phyloP scores from a whole-genome alignment of 2,113 vertebrate genomes.

The Bostrychus sinensis region DNA sequence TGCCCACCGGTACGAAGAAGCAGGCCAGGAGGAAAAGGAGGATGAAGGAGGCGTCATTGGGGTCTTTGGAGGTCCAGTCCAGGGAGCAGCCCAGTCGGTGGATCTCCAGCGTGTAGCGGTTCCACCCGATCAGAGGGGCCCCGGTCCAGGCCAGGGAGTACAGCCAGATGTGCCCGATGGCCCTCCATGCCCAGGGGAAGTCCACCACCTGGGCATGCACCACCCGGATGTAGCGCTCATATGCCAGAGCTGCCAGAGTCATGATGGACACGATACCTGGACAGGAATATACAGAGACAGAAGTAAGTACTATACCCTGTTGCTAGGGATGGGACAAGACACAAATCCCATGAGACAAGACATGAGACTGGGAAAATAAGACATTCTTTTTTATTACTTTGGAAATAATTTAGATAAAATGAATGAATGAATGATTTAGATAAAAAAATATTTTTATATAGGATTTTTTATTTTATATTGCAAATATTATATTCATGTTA shows the following conservation, averaged over 20 bases:
- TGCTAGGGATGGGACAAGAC: too few species aligned
- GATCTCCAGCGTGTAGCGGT: slow-evolving; percentile 89
- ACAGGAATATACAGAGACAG: too few species aligned
- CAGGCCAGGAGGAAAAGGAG: slow-evolving; percentile 91
- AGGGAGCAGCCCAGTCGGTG: slow-evolving; percentile 89
- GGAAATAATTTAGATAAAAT: too few species aligned
- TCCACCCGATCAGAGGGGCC: slow-evolving; percentile 92
- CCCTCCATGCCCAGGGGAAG: slow-evolving; percentile 90
- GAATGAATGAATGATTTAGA: too few species aligned
- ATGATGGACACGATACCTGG: slow-evolving; percentile 91
- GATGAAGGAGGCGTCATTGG: slow-evolving; percentile 88
- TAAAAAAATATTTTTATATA: too few species aligned
- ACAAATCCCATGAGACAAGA: too few species aligned
- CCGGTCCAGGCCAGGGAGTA: slow-evolving; percentile 93
- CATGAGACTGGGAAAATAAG: background rate
- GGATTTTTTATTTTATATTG: too few species aligned
- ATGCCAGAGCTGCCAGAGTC: slow-evolving; percentile 89
- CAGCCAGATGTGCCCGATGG: slow-evolving; percentile 90
- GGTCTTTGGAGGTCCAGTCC: slow-evolving; percentile 90
- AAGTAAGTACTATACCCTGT: too few species aligned
- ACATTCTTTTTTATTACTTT: too few species aligned
- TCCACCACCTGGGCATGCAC: slow-evolving; percentile 90
- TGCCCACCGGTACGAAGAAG: slow-evolving; percentile 86
- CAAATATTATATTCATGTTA: too few species aligned
- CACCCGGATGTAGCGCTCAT: slow-evolving; percentile 90